Evolutionary conservation across 2,113 vertebrate genomes (phyloP).

Genomic region (Struthidea cinerea): DNA sequence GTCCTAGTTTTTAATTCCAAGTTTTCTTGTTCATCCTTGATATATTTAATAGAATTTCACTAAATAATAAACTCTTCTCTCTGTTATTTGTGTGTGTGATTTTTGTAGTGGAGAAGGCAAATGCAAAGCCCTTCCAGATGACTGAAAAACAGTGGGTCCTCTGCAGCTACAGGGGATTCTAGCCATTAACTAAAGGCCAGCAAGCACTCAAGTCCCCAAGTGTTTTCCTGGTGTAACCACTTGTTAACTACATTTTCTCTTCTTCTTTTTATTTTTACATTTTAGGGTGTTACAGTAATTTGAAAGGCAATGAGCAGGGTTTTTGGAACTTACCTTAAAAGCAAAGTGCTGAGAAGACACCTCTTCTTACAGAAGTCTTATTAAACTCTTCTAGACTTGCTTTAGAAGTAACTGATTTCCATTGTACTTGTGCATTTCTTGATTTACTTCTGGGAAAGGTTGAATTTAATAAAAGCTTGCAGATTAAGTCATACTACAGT

Average conservation of each 20-base stretch:
- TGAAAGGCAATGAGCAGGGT: conserved; percentile 79
- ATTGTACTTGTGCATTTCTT: conserved; percentile 65
- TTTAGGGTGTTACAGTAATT: conserved; percentile 85
- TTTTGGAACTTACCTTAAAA: conserved; percentile 74
- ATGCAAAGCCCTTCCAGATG: conserved; percentile 99
- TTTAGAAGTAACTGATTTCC: conserved; percentile 72
- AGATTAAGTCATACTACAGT: conserved; percentile 18
- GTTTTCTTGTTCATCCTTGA: conserved; percentile 81
- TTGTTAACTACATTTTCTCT: conserved; percentile 85
- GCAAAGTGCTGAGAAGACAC: conserved; percentile 76
- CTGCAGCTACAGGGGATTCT: conserved; percentile 97
- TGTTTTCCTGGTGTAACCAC: conserved; percentile 90
- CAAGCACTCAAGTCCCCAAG: conserved; percentile 89
- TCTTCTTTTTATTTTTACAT: conserved; percentile 81
- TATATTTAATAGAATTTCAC: conserved; percentile 85
- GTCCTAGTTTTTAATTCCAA: conserved; percentile 74
- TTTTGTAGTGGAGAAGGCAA: conserved; percentile 99
- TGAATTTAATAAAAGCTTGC: conserved; percentile 48
- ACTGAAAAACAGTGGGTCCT: conserved; percentile 94
- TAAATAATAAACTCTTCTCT: conserved; percentile 97
- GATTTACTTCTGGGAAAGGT: conserved; percentile 65
- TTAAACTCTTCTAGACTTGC: conserved; percentile 76
- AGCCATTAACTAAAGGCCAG: conserved; percentile 95
- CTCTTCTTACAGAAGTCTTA: conserved; percentile 74
- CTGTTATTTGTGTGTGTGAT: conserved; percentile 99